Evolutionary conservation across 2,888 invertebrate species (phyloP).

Genomic region (Diarsia rubi): DNA sequence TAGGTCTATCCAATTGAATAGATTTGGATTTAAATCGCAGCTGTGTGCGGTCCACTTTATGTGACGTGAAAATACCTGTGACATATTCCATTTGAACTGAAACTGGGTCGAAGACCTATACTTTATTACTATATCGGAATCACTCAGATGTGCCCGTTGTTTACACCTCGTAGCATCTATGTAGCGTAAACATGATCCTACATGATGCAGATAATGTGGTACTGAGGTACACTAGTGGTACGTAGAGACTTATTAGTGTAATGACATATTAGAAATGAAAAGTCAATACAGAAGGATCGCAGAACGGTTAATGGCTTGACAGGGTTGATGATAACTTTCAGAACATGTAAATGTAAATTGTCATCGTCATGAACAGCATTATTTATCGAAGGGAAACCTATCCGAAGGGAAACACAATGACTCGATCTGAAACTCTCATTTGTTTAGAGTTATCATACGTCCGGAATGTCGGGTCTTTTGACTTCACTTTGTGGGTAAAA

Average conservation of each 20-base stretch:
- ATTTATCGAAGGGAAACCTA: neutral
- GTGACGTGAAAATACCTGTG: constrained; percentile 6
- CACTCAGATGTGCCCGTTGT: constrained; percentile 23
- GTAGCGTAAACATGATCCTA: neutral
- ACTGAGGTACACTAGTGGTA: too few species aligned
- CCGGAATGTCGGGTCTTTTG: too few species aligned
- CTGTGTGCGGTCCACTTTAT: constrained; percentile 11
- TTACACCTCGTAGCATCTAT: constrained; percentile 8
- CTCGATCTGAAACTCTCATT: too few species aligned
- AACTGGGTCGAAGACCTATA: constrained; percentile 40
- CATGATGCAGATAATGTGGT: too few species aligned
- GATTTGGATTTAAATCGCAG: neutral
- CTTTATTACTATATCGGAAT: constrained; percentile 14
- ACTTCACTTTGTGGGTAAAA: too few species aligned
- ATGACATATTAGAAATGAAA: neutral
- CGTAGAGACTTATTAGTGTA: neutral
- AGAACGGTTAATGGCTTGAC: neutral
- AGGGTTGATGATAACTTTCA: neutral
- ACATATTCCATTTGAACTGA: constrained; percentile 18
- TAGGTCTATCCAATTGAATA: neutral
- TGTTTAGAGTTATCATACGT: too few species aligned
- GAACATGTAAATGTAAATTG: neutral
- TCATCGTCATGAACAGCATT: neutral
- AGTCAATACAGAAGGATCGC: neutral
- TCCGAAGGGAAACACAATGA: neutral